Conservation (phyloP, 2,888 invertebrate species). For the Petrolisthes manimaculis region DNA sequence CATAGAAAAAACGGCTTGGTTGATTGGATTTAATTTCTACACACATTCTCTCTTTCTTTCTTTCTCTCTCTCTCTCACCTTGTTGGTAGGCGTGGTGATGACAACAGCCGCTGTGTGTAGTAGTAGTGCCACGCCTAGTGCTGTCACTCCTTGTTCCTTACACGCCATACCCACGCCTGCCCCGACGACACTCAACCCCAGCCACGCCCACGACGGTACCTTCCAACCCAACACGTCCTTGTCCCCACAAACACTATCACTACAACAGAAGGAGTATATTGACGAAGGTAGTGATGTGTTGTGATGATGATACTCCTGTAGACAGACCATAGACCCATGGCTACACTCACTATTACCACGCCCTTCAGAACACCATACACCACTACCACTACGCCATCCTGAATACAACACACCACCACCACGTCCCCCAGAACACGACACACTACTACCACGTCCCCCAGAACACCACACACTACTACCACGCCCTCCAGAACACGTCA, state of each 20-base stretch:
- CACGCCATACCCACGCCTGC: constrained; percentile 88
- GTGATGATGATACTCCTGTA: constrained; percentile 23
- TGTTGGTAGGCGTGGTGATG: constrained; percentile 50
- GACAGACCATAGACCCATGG: constrained; percentile 30
- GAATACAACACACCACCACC: neutral
- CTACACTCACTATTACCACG: constrained; percentile 3
- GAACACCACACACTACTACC: neutral
- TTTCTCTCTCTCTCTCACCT: constrained; percentile 48
- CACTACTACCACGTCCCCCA: neutral
- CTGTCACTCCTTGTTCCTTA: constrained; percentile 96
- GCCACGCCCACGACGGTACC: constrained; percentile 57
- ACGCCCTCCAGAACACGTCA: constrained; percentile 8
- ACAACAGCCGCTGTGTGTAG: constrained; percentile 72
- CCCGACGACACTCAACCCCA: constrained; percentile 45
- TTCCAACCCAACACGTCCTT: constrained; percentile 16
- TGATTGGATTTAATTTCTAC: neutral
- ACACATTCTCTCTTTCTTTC: constrained; percentile 26
- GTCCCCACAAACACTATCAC: constrained; percentile 7
- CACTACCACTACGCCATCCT: neutral
- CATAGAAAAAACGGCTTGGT: neutral
- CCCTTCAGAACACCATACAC: neutral
- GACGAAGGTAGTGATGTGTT: neutral
- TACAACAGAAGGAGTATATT: neutral
- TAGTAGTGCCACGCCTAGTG: constrained; percentile 87
- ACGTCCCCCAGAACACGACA: neutral